Evolutionary conservation across 2,888 invertebrate species (phyloP).

Genomic region (Caenorhabditis doughertyi): DNA sequence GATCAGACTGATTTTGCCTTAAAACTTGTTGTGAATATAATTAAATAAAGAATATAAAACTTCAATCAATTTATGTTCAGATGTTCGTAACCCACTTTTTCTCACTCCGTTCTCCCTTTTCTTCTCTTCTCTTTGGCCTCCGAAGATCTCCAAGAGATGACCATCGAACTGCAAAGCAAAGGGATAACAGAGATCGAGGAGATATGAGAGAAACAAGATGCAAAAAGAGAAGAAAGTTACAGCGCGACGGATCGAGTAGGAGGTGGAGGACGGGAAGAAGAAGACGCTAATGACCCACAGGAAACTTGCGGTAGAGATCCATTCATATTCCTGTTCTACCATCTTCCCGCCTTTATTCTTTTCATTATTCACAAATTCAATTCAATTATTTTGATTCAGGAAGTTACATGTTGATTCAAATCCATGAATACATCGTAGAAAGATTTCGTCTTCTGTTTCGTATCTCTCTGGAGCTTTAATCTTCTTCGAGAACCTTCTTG

Average conservation of each 20-base stretch:
- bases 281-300: constrained; percentile 38
- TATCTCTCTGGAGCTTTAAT: no score
- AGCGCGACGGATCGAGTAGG: constrained; percentile 57
- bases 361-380: background rate
- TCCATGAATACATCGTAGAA: no score
- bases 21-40: constrained; percentile 38
- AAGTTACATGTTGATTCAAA: constrained; percentile 13
- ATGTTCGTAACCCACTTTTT: constrained; percentile 23
- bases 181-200: constrained; percentile 17
- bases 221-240: constrained; percentile 55
- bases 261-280: constrained; percentile 4
- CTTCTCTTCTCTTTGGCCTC: constrained; percentile 1
- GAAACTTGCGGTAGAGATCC: background rate
- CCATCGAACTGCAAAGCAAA: constrained; percentile 56
- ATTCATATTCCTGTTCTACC: constrained; percentile 25
- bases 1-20: background rate
- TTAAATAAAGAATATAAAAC: constrained; percentile 1
- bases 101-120: background rate
- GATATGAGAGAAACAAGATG: constrained; percentile 22
- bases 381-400: constrained; percentile 27
- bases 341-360: constrained; percentile 14
- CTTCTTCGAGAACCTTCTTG: no score
- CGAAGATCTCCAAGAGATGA: constrained; percentile 22
- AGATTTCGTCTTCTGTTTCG: no score
- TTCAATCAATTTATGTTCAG: constrained; percentile 6